Percentiles rank a stretch among this genome's conserved stretches.
Conservation (phyloP, 2,113 vertebrate species). For the Chloebia gouldiae region DNA sequence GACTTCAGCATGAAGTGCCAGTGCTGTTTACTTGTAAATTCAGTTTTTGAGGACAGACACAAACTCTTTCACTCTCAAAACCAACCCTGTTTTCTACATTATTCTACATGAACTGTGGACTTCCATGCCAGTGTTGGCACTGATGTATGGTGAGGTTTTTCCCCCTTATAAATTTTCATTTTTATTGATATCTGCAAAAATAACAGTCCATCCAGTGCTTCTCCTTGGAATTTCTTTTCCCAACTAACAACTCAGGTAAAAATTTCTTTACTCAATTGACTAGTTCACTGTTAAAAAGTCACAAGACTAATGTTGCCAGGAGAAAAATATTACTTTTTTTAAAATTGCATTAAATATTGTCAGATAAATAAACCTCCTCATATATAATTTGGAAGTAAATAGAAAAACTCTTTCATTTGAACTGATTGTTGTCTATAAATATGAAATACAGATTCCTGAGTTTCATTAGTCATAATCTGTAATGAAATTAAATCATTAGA, state of each 20-base stretch:
- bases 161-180: not conserved
- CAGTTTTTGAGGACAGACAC: not conserved
- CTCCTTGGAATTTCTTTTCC: not conserved
- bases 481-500: not conserved
- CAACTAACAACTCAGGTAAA: not conserved
- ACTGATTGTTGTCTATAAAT: not conserved
- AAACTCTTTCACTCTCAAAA: not conserved
- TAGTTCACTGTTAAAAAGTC: not conserved
- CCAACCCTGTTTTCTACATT: not conserved
- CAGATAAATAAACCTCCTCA: not conserved
- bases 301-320: not conserved
- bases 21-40: slow-evolving; percentile 5
- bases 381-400: not conserved
- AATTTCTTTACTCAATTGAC: not conserved
- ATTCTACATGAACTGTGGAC: not conserved
- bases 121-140: not conserved
- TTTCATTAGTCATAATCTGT: not conserved
- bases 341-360: not conserved
- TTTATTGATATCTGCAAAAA: not conserved
- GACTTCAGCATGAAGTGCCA: slow-evolving; percentile 6
- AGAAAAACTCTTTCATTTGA: not conserved
- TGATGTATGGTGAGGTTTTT: not conserved
- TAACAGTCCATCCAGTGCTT: not conserved
- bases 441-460: not conserved
- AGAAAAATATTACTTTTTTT: not conserved